Base-by-base conservation (phyloP, 2,888 invertebrate species). In the Bibio marci region DNA sequence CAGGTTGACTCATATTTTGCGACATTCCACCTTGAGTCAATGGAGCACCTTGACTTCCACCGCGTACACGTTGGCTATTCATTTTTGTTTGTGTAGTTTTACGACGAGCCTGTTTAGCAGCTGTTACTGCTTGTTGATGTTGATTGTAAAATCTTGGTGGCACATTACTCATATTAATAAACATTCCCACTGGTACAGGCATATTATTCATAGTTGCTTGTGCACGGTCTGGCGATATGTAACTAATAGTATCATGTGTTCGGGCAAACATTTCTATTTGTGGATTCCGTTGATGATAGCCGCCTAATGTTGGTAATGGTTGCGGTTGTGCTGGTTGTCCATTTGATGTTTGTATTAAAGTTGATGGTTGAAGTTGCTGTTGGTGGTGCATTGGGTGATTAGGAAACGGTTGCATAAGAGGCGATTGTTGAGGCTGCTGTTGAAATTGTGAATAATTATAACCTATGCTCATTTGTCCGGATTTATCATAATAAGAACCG, bases 401-500 rank as follows among this genome's bases (percentile, higher is more conserved):
- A 11, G 12, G 17, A 14, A 25, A 13, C 26, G 13, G 25, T 25
- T 22, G 27, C 4, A 28, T 18, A 6, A 22, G 8, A 6, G 14
- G 14, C 14, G 27, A 25, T 17, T 33, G 43, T 10, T 31, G 35
- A 4, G 4, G 34, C 18, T 5, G 36, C 6, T 40, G 35, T 35
- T 37, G 38, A n/a, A 30, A 17, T 28, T 31, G 38, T n/a, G 28
- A 15, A 22, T 4, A 8, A 31, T 37, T 30, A 28, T 39, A 38
- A 4, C 26, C 37, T 11, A 37, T 39, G 26, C 41, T 38, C 37
- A 44, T 42, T 5, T 37, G 4, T 48, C 49, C 62, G 4, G 78
- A 79, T 41, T 90, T 73, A 60, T 91, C 91, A 62, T 94, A 94
- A 26, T 90, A 76, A 13, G 90, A 88, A 18, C 92, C 92, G 1